Evolutionary conservation across 2,797 vertebrate genomes (phyloP), one percentile per base, ranked within the genome.

Genomic region (Acanthis flammea): DNA sequence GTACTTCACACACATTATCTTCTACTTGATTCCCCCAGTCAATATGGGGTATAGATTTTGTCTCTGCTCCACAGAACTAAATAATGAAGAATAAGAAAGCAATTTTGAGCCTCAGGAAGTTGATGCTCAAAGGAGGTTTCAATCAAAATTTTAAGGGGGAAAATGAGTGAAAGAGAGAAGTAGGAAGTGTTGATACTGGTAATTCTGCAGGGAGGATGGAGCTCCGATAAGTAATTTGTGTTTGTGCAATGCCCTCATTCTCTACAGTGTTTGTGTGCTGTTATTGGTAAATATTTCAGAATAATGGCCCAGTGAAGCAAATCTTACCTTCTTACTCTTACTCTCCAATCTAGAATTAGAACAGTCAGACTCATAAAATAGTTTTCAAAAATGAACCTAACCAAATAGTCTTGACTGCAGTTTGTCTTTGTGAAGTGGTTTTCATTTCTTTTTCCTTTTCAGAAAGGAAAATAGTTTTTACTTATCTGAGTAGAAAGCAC

Each of bases 271-370:
- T 85, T 63, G 35, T 73, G 39, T 80, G 57, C 57, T 55, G 13
- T 77, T 83, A 55, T 33, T 90, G 55, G 61, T 71, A 86, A 92
- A 70, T 91, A 83, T 71, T 79, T 77, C 82, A 88, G 47, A 90
- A 54, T 86, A 91, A 76, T 50, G 48, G n/a, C 50, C 88, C 58
- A 41, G 35, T 78, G 76, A 45, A 91, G 54, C 15, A 61, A 42
- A 65, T 54, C 30, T 78, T 55, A 67, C 33, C 16, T 70, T 72
- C 74, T 72, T 33, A 54, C 21, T 18, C 41, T 92, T 54, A 50
- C 10, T 66, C 3, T 4, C 39, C n/a, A 68, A 48, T 58, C 35
- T 81, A 65, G 63, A 85, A 77, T 50, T n/a, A 89, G 45, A 87
- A 47, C 24, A 83, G 28, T 27, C 58, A 67, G 54, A n/a, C 2